Base-by-base conservation (phyloP, 2,888 invertebrate species). In the Coecobrya sp. region DNA sequence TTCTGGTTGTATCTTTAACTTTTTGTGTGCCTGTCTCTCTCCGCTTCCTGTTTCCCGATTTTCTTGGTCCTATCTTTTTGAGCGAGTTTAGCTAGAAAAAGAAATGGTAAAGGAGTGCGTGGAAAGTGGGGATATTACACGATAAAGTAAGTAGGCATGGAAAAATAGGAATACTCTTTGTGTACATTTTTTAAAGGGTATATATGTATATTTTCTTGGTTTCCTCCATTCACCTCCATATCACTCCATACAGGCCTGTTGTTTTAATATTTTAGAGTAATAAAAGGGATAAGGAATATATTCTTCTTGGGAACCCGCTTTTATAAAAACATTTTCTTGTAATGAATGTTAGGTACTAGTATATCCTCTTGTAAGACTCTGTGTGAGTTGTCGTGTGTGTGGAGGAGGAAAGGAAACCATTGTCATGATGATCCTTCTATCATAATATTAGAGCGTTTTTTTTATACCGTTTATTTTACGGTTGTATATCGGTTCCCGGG, bases 401-500 rank as follows among this genome's bases (percentile, higher is more conserved):
- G n/a, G n/a, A n/a, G n/a, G n/a, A n/a, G n/a, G n/a, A n/a, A n/a
- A n/a, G 30, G 25, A 25, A 65, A 16, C 25, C 7, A 65, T 19
- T n/a, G 22, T 49, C 36, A 81, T 73, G 30, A 52, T 81, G 42
- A 55, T 70, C 19, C 59, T n/a, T n/a, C 16, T 49, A 36, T 22
- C 19, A 49, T 27, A 16, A n/a, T n/a, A n/a, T n/a, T n/a, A n/a
- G n/a, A n/a, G n/a, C n/a, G n/a, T n/a, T n/a, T n/a, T n/a, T n/a
- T n/a, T n/a, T n/a, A n/a, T n/a, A n/a, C n/a, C 16, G 27, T 76
- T 85, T 45, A 13, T 45, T 45, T 19, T 79, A 22, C 52, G 4
- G 81, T 87, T 89, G 86, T 92, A 68, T 92, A 70, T 89, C 89
- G 81, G 86, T 92, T 92, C 92, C 92, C 92, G 92, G 92, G 92